Conservation (phyloP, 2,113 vertebrate genomes). For the Oryzias woworae region DNA sequence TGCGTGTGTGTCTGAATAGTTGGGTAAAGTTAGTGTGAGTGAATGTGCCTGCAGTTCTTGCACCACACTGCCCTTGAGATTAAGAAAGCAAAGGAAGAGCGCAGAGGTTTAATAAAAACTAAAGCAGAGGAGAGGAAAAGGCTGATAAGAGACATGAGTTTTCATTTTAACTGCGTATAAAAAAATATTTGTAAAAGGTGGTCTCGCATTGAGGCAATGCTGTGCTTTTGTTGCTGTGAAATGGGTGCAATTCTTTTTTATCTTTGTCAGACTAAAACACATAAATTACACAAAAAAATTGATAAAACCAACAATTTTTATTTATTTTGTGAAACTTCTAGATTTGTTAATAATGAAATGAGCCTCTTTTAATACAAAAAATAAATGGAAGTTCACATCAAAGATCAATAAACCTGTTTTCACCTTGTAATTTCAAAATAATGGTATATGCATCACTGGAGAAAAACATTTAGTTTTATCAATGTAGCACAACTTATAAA, state of each 20-base stretch:
- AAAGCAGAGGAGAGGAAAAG: conserved; percentile 36
- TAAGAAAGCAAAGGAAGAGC: conserved; percentile 49
- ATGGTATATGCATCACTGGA: no score
- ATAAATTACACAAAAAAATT: background rate
- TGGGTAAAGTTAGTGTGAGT: conserved; percentile 17
- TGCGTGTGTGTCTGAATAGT: conserved; percentile 10
- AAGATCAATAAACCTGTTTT: no score
- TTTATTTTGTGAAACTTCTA: no score
- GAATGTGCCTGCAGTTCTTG: conserved; percentile 17
- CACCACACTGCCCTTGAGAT: conserved; percentile 52
- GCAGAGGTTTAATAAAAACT: conserved; percentile 62
- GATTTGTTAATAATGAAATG: no score
- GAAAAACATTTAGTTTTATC: no score
- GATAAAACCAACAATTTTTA: no score
- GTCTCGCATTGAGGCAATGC: background rate
- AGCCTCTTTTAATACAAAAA: no score
- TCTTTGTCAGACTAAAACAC: background rate
- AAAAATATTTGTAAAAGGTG: conserved; percentile 10
- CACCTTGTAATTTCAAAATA: no score
- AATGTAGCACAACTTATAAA: background rate
- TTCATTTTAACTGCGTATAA: conserved; percentile 36
- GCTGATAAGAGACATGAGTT: conserved; percentile 49
- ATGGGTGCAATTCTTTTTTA: background rate
- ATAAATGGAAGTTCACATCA: no score
- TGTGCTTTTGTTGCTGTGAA: background rate